Evolutionary conservation across 2,797 vertebrate genomes (phyloP).

Genomic region (Huso huso): DNA sequence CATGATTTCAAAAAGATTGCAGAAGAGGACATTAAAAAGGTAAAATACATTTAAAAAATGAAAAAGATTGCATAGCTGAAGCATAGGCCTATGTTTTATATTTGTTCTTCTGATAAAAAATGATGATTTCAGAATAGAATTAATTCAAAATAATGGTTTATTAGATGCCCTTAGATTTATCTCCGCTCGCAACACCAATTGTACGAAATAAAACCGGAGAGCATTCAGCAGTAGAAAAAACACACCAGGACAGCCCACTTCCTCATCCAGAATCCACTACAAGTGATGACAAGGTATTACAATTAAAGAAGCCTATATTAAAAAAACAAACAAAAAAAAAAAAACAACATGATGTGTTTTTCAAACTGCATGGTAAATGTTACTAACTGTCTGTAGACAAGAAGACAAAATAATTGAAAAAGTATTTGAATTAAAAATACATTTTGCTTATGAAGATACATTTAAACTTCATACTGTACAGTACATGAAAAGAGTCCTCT

Average conservation of each 20-base stretch:
- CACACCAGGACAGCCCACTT: constrained; percentile 88
- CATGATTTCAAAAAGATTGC: constrained; percentile 97
- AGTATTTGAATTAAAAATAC: too few relatives aligned
- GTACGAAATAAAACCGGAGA: constrained; percentile 92
- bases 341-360: too few relatives aligned
- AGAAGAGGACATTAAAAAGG: constrained; percentile 97
- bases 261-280: constrained; percentile 97
- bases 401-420: too few relatives aligned
- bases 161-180: constrained; percentile 93
- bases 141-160: constrained; percentile 7
- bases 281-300: constrained; percentile 85
- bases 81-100: background rate
- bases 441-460: too few relatives aligned
- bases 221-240: constrained; percentile 69
- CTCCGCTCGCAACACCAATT: constrained; percentile 89
- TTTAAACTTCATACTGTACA: too few relatives aligned
- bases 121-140: background rate
- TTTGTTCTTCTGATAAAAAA: too few relatives aligned
- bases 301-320: too few relatives aligned
- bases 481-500: too few relatives aligned
- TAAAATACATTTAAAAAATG: constrained; percentile 33
- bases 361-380: too few relatives aligned
- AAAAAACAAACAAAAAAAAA: too few relatives aligned
- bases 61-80: background rate
- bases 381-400: too few relatives aligned